Percentiles rank a stretch among this genome's conserved stretches.
These are phyloP conservation scores for Thalassaphorura encarpata DNA, from an alignment of 1,140 invertebrate genomes.

Conservation along the genomic window DNA sequence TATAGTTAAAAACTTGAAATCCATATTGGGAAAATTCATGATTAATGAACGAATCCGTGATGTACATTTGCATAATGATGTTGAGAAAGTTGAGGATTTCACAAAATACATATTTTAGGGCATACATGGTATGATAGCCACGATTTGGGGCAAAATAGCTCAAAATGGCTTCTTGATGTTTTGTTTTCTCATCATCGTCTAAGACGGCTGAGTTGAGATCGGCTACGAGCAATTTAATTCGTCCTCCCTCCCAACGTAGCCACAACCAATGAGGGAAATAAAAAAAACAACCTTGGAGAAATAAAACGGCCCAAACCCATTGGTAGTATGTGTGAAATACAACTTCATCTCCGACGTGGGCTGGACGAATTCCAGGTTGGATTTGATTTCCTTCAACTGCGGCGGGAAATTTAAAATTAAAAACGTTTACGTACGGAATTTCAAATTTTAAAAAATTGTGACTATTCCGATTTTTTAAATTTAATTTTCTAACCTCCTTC, in stretches of 20 bases:
- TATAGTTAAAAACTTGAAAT: conserved; percentile 34
- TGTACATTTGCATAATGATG: conserved; percentile 37
- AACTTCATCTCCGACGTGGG: not conserved
- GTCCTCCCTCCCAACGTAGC: conserved; percentile 44
- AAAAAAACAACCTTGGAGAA: conserved; percentile 49
- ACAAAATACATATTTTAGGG: conserved; percentile 34
- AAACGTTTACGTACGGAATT: not conserved
- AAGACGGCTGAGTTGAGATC: not conserved
- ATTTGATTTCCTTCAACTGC: conserved; percentile 8
- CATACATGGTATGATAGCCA: conserved; percentile 4
- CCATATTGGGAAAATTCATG: conserved; percentile 38
- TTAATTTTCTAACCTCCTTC: conserved; percentile 11
- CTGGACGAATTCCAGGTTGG: conserved; percentile 5
- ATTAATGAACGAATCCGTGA: conserved; percentile 37
- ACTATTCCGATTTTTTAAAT: not conserved
- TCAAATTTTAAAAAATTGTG: not conserved
- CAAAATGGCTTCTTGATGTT: conserved; percentile 8
- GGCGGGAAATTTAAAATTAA: too few relatives aligned
- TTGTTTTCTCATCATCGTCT: not conserved
- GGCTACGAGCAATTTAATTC: conserved; percentile 34
- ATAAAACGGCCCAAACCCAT: conserved; percentile 42
- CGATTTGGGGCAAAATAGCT: conserved; percentile 1
- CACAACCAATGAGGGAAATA: conserved; percentile 63
- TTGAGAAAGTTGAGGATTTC: conserved; percentile 39
- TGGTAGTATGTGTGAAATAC: conserved; percentile 39